Conservation (phyloP, 2,888 invertebrate species). For the Cyrtodaria siliqua region DNA sequence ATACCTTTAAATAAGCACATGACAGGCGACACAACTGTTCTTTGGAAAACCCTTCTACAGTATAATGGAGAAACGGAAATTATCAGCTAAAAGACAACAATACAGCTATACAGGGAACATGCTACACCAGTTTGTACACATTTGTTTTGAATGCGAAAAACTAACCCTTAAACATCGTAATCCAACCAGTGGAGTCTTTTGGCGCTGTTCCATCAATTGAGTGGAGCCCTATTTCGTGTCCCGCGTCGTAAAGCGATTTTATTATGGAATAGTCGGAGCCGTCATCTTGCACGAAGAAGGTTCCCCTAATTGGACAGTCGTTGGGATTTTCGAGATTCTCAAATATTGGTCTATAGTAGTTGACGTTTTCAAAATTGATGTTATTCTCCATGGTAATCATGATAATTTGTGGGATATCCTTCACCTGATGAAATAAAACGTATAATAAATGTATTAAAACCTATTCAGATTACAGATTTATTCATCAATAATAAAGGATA, state of each 20-base stretch:
- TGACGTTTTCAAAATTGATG: constrained; percentile 58
- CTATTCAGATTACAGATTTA: too few species aligned
- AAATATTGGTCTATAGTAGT: constrained; percentile 45
- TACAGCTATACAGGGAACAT: too few species aligned
- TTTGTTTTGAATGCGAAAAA: too few species aligned
- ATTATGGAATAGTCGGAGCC: constrained; percentile 62
- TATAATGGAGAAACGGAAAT: too few species aligned
- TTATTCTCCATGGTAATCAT: constrained; percentile 69
- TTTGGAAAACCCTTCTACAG: too few species aligned
- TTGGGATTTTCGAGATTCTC: constrained; percentile 68
- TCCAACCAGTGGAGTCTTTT: constrained; percentile 52
- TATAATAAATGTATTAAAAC: too few species aligned
- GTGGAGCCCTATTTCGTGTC: constrained; percentile 73
- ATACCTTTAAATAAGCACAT: too few species aligned
- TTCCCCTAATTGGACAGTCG: constrained; percentile 66
- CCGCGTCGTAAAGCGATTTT: constrained; percentile 52
- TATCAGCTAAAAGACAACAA: too few species aligned
- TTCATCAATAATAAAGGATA: too few species aligned
- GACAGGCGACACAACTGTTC: too few species aligned
- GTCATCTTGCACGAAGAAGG: constrained; percentile 68
- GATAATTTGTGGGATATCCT: constrained; percentile 71
- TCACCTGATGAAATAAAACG: too few species aligned
- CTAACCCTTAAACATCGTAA: background rate
- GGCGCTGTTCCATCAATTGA: constrained; percentile 67
- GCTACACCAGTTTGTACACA: too few species aligned